phyloP scores from a whole-genome alignment of 2,888 invertebrate genomes.

The Atethmia centrago region DNA sequence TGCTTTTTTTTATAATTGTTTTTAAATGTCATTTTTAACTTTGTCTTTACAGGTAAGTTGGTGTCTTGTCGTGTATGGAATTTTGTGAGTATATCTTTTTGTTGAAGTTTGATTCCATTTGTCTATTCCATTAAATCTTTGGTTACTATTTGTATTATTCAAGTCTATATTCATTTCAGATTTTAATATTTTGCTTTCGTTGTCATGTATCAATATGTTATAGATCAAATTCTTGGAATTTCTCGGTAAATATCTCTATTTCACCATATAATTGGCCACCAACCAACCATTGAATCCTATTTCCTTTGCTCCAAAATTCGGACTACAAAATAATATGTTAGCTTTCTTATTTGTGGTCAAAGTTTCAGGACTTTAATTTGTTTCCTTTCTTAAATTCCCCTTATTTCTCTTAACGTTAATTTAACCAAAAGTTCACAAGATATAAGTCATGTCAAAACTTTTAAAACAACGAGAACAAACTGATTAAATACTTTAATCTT shows the following conservation, averaged over 20 bases:
- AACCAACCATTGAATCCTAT: not conserved
- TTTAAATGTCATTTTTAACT: slow-evolving; percentile 72
- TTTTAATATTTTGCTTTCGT: not conserved
- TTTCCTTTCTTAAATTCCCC: slow-evolving; percentile 59
- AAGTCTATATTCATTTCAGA: not conserved
- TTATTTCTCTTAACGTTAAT: slow-evolving; percentile 66
- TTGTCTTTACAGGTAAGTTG: slow-evolving; percentile 79
- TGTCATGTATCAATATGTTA: not conserved
- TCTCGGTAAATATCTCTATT: slow-evolving; percentile 2
- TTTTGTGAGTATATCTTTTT: slow-evolving; percentile 51
- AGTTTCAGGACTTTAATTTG: slow-evolving; percentile 60
- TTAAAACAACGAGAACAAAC: slow-evolving; percentile 80
- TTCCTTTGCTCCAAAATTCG: slow-evolving; percentile 12
- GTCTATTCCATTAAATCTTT: not conserved
- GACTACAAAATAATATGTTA: slow-evolving; percentile 35
- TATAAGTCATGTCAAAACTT: slow-evolving; percentile 88
- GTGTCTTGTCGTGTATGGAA: slow-evolving; percentile 40
- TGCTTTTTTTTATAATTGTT: slow-evolving; percentile 67
- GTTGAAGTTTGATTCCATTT: not conserved
- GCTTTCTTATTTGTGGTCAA: slow-evolving; percentile 57
- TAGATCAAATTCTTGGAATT: not conserved
- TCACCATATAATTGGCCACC: not conserved
- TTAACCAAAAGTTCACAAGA: slow-evolving; percentile 77
- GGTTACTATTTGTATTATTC: not conserved
- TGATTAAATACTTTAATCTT: slow-evolving; percentile 89